Evolutionary conservation across 2,888 invertebrate species (phyloP).

Genomic region (Labia minor): DNA sequence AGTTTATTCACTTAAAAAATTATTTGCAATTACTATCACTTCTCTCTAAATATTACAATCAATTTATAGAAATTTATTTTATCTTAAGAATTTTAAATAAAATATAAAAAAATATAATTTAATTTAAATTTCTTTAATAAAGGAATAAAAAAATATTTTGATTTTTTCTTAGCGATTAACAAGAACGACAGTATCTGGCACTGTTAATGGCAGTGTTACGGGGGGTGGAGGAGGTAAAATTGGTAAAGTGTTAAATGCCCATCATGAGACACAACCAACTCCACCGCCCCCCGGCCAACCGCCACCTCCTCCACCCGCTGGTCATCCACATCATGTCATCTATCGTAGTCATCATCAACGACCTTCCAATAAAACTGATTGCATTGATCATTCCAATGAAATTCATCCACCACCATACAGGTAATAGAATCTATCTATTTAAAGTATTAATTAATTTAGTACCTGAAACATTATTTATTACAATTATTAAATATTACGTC

Average conservation of each 20-base stretch:
- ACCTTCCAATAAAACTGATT: background rate
- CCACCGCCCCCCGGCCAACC: slow-evolving; percentile 29
- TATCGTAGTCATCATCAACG: background rate
- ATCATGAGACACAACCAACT: slow-evolving; percentile 20
- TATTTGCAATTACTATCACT: too few relatives aligned
- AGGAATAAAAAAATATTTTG: background rate
- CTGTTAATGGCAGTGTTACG: background rate
- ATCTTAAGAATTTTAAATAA: too few relatives aligned
- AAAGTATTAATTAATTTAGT: too few relatives aligned
- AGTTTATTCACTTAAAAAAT: too few relatives aligned
- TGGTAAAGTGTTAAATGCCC: background rate
- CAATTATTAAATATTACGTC: background rate
- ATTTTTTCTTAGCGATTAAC: background rate
- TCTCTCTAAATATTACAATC: too few relatives aligned
- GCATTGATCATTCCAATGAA: background rate
- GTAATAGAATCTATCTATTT: background rate
- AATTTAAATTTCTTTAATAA: background rate
- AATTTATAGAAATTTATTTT: too few relatives aligned
- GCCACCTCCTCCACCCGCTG: slow-evolving; percentile 31
- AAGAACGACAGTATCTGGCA: background rate
- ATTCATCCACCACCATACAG: background rate
- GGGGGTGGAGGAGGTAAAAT: background rate
- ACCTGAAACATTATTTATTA: background rate
- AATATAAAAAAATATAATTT: too few relatives aligned
- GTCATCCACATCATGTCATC: slow-evolving; percentile 22